phyloP scores from a whole-genome alignment of 2,797 vertebrate species.

The Antrozous pallidus region DNA sequence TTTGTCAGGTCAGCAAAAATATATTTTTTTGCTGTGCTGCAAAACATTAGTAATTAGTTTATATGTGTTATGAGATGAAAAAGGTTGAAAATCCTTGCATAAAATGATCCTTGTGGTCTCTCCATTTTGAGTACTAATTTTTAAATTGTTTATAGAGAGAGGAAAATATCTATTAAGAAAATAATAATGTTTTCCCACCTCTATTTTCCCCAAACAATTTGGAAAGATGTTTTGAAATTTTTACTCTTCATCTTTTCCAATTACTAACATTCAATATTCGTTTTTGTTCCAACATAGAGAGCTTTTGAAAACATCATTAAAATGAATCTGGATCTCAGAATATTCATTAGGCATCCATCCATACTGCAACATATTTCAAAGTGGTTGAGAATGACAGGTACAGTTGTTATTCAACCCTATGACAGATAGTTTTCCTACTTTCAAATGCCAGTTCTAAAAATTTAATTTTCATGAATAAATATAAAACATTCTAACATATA shows the following conservation, averaged over 20 bases:
- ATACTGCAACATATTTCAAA: conserved; percentile 32
- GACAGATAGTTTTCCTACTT: conserved; percentile 37
- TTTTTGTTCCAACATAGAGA: background rate
- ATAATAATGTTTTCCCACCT: background rate
- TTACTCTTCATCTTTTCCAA: background rate
- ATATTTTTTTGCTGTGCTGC: background rate
- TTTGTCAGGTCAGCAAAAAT: background rate
- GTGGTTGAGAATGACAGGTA: conserved; percentile 31
- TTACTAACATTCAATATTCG: background rate
- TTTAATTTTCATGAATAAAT: conserved; percentile 60
- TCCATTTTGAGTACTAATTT: background rate
- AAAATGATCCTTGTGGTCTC: background rate
- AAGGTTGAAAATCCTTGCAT: background rate
- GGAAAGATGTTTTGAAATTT: background rate
- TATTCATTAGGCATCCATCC: conserved; percentile 18
- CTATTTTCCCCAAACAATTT: background rate
- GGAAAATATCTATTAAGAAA: background rate
- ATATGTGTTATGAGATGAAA: background rate
- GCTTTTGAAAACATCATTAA: conserved; percentile 28
- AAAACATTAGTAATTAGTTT: background rate
- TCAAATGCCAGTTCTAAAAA: conserved; percentile 43
- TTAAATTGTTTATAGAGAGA: background rate
- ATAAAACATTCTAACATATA: conserved; percentile 49
- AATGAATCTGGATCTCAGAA: background rate
- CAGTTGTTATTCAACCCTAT: conserved; percentile 22